Conservation (phyloP, 2,888 invertebrate species). For the Noctua pronuba region DNA sequence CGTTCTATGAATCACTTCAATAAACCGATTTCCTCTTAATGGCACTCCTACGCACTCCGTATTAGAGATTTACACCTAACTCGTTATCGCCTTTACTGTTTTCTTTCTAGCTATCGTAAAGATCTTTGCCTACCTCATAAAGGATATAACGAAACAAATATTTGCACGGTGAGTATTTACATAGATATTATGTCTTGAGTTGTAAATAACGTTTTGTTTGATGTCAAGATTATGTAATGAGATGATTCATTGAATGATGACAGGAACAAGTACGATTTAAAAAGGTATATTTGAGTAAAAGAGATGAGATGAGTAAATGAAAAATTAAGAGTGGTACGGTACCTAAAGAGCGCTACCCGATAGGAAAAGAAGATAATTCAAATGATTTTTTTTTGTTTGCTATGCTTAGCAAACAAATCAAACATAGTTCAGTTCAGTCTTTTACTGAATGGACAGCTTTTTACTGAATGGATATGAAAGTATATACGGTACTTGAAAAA, state of each 20-base stretch:
- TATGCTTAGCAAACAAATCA: not conserved
- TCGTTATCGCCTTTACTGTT: conserved; percentile 48
- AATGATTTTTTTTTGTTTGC: not conserved
- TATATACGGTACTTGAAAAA: no score
- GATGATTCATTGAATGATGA: not conserved
- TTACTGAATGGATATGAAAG: no score
- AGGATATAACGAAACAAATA: conserved; percentile 32
- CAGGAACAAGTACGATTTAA: not conserved
- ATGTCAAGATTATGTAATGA: conserved; percentile 7
- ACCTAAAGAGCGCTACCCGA: no score
- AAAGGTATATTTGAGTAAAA: not conserved
- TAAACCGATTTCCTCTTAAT: conserved; percentile 50
- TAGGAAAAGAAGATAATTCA: not conserved
- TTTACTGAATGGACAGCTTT: no score
- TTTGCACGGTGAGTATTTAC: conserved; percentile 26
- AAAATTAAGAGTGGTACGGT: not conserved
- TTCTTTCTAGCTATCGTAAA: conserved; percentile 38
- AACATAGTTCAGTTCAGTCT: no score
- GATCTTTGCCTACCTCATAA: conserved; percentile 31
- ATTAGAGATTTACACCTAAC: conserved; percentile 41
- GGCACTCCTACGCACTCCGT: conserved; percentile 50
- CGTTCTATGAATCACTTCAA: conserved; percentile 49
- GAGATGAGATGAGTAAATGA: no score
- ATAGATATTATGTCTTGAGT: conserved; percentile 10
- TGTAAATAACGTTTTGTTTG: conserved; percentile 6